phyloP scores from a whole-genome alignment of 2,113 vertebrate species.

The Pogona vitticeps region DNA sequence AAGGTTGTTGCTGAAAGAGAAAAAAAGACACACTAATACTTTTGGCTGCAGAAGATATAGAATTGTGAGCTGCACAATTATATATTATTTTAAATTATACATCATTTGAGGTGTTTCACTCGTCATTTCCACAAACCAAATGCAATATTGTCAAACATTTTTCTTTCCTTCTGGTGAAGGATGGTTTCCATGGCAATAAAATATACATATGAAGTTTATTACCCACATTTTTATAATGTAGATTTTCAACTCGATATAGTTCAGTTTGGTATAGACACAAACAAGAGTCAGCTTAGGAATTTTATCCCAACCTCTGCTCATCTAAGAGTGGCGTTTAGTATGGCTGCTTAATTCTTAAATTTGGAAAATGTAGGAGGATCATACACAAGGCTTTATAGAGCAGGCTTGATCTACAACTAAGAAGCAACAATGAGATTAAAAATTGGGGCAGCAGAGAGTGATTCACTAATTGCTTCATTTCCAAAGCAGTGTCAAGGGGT shows the following conservation, averaged over 20 bases:
- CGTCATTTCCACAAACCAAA: neutral
- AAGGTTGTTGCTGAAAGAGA: conserved; percentile 91
- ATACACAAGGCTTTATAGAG: neutral
- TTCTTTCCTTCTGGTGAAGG: neutral
- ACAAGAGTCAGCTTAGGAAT: neutral
- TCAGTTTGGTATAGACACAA: neutral
- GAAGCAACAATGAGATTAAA: neutral
- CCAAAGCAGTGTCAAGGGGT: too few relatives aligned
- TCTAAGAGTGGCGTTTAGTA: neutral
- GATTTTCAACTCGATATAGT: too few relatives aligned
- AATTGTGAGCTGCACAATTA: neutral
- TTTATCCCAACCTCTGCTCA: neutral
- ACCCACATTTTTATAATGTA: neutral
- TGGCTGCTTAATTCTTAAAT: neutral
- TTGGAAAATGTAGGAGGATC: neutral
- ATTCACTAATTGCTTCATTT: neutral
- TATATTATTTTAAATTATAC: neutral
- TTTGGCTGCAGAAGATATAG: neutral
- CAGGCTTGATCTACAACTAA: neutral
- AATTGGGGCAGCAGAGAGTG: neutral
- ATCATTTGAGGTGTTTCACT: neutral
- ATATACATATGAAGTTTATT: neutral
- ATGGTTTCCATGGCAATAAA: neutral
- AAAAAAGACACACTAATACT: conserved; percentile 37
- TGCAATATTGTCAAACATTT: neutral